A percentile compares a stretch with the other conserved stretches of the same genome.
Evolutionary conservation across 1,140 invertebrate genomes (phyloP).

Genomic region (Drosophila carrolli): DNA sequence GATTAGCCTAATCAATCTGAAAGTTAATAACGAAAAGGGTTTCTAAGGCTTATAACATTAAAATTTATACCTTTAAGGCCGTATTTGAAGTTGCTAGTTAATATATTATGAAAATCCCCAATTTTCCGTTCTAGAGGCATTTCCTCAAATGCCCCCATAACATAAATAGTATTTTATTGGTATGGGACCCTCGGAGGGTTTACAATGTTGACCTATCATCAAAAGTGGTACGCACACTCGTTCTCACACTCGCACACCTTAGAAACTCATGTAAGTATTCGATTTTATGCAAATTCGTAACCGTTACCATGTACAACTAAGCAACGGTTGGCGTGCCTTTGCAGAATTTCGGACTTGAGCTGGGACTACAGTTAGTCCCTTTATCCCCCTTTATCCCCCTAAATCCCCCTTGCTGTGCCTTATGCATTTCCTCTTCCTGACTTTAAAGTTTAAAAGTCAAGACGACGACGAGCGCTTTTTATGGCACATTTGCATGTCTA

Average conservation of each 20-base stretch:
- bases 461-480: conserved; percentile 31
- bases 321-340: conserved; percentile 64
- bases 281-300: conserved; percentile 80
- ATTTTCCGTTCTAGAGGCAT: too few relatives aligned
- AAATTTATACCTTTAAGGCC: not conserved
- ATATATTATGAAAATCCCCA: not conserved
- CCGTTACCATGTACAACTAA: conserved; percentile 56
- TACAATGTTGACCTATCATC: conserved; percentile 55
- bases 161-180: conserved; percentile 23
- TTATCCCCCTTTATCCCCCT: conserved; percentile 11
- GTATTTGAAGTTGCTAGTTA: not conserved
- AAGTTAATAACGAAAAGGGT: too few relatives aligned
- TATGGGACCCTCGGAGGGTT: conserved; percentile 13
- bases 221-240: conserved; percentile 43
- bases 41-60: too few relatives aligned
- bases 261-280: conserved; percentile 60
- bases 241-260: conserved; percentile 3
- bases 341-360: conserved; percentile 38
- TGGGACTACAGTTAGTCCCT: conserved; percentile 8
- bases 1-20: too few relatives aligned
- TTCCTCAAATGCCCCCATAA: not conserved
- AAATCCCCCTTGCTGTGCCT: conserved; percentile 5
- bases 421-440: conserved; percentile 57
- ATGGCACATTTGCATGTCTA: conserved; percentile 67
- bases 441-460: conserved; percentile 81